A percentile compares a stretch with the other conserved stretches of the same genome.
phyloP scores from a whole-genome alignment of 2,113 vertebrate species.

The Psittacula cyanocephala region DNA sequence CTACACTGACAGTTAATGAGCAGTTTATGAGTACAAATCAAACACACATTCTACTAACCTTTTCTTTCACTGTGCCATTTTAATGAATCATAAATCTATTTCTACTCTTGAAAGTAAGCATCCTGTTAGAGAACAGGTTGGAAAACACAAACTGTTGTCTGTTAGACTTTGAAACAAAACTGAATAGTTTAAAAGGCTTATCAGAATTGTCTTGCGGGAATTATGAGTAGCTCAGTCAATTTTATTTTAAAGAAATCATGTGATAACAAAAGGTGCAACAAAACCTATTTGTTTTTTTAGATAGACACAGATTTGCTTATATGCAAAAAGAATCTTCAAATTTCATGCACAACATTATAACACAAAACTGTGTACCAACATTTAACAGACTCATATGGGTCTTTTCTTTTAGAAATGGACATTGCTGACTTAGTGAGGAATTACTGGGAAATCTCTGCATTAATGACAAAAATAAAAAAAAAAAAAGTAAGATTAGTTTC shows the following conservation, averaged over 20 bases:
- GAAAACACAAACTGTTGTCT: not conserved
- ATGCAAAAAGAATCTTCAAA: not conserved
- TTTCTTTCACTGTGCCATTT: not conserved
- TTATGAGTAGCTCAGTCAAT: not conserved
- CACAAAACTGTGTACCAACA: not conserved
- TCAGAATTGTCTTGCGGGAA: not conserved
- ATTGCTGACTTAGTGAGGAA: not conserved
- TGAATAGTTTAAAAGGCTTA: not conserved
- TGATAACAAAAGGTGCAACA: not conserved
- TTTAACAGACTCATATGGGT: not conserved
- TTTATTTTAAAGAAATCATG: not conserved
- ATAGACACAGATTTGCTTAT: not conserved
- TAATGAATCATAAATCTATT: not conserved
- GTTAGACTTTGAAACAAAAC: not conserved
- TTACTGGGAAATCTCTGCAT: not conserved
- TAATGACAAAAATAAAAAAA: not conserved
- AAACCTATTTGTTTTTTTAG: not conserved
- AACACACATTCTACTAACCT: not conserved
- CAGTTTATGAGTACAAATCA: not conserved
- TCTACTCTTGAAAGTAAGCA: not conserved
- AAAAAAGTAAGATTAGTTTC: not conserved
- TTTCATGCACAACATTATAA: not conserved
- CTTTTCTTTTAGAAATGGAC: not conserved
- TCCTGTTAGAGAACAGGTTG: not conserved
- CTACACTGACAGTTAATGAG: not conserved